Conservation (phyloP, 1,140 invertebrate genomes). For the Venustaconcha ellipsiformis region DNA sequence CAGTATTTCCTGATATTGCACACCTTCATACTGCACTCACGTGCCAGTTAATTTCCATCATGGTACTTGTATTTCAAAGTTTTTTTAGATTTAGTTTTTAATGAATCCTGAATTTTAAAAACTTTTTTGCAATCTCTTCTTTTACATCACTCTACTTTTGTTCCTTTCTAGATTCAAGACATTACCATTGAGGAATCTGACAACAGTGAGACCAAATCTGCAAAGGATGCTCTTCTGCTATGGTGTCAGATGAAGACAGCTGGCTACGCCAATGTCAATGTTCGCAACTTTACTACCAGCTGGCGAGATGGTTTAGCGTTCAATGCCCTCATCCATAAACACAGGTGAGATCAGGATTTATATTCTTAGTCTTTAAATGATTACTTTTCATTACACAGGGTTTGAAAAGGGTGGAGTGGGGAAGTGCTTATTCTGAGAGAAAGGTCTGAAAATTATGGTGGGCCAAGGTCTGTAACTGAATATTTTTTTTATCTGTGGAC, state of each 20-base stretch:
- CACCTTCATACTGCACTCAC: no score
- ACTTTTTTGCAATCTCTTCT: no score
- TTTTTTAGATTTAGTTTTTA: not conserved
- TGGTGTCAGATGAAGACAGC: slow-evolving; percentile 99
- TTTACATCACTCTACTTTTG: not conserved
- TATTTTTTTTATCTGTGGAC: no score
- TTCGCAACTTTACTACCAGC: slow-evolving; percentile 99
- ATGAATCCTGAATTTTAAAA: not conserved
- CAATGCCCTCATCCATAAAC: slow-evolving; percentile 99
- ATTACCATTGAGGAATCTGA: slow-evolving; percentile 99
- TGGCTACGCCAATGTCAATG: slow-evolving; percentile 99
- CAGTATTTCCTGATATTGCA: no score
- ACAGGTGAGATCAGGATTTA: slow-evolving; percentile 70
- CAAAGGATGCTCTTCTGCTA: slow-evolving; percentile 83
- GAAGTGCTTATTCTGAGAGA: no score
- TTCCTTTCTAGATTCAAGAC: slow-evolving; percentile 90
- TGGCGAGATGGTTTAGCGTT: slow-evolving; percentile 99
- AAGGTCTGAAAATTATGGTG: no score
- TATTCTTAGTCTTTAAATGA: no score
- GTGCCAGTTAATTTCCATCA: no score
- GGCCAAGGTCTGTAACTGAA: no score
- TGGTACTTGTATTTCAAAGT: no score
- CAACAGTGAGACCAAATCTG: slow-evolving; percentile 79
- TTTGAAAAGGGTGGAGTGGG: no score
- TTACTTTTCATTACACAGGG: no score